Evolutionary conservation across 2,797 vertebrate species (phyloP), one percentile per base, ranked within the genome.

Genomic region (Petrocephalus sullivani): DNA sequence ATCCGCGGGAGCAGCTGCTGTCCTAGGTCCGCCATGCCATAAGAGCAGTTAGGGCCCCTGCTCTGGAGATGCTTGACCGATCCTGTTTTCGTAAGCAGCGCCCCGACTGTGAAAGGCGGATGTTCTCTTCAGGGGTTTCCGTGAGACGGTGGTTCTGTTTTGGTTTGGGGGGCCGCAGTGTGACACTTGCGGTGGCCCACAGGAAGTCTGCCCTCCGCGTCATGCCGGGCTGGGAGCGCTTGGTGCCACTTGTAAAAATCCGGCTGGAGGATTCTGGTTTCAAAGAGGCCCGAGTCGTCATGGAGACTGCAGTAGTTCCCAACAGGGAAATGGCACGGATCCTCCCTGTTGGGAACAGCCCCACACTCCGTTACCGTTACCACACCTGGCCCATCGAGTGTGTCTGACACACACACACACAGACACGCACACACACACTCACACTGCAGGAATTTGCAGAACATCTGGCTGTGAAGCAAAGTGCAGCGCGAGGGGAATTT

Each of bases 361-460:
- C 71, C 33, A 87, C 87, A 64, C 88, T 91, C 33, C 8, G n/a
- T 54, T 54, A 37, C 53, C 78, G 16, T 14, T 23, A 57, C 33
- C 67, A 41, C 14, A 75, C 67, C 67, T 75, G 67, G 67, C 12
- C 33, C 33, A 10, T 41, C 0, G 5, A 19, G 33, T 67, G 61
- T 67, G 21, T 28, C 21, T 61, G n/a, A 61, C 46, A 75, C 92
- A 90, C 90, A 91, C 51, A 91, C 9, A 90, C 90, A 89, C 88
- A 91, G 87, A 88, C 91, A 49, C 57, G 33, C 56, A 81, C 92
- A 90, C 90, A 90, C 49, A 91, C 9, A 88, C 91, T 93, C 49
- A 91, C 9, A 88, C 91, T 93, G 90, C 90, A 93, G 95, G 91
- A 91, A 95, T 95, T 93, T 95, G 93, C 91, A 93, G 93, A 95